phyloP scores from a whole-genome alignment of 2,888 invertebrate species.

The Craniophora ligustri region DNA sequence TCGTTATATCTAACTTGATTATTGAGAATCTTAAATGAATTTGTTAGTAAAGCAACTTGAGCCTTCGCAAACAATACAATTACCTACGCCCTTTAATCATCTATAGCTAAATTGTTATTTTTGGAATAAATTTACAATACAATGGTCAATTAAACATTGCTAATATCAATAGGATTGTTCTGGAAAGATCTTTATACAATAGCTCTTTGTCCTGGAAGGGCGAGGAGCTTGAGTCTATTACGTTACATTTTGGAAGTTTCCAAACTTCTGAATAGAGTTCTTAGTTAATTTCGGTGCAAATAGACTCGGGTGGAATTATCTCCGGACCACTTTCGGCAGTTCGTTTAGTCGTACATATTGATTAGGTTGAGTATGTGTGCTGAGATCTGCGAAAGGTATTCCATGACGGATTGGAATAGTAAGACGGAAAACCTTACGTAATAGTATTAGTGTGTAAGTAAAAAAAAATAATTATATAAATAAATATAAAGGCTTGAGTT shows the following conservation, averaged over 20 bases:
- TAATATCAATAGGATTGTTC: conserved; percentile 66
- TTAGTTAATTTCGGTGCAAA: conserved; percentile 77
- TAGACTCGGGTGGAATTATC: conserved; percentile 62
- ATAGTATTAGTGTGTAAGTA: background rate
- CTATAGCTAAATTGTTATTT: conserved; percentile 21
- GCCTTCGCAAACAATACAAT: conserved; percentile 9
- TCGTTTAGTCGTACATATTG: conserved; percentile 41
- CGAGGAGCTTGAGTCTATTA: conserved; percentile 68
- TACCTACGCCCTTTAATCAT: conserved; percentile 9
- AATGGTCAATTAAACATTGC: conserved; percentile 60
- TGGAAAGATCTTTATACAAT: conserved; percentile 61
- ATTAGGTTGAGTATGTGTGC: conserved; percentile 14
- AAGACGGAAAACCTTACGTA: background rate
- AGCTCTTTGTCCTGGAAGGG: conserved; percentile 68
- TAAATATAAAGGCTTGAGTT: too few species aligned
- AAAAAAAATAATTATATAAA: too few species aligned
- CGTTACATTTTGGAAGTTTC: conserved; percentile 73
- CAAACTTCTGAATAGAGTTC: conserved; percentile 77
- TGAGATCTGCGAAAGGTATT: background rate
- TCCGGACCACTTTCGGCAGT: conserved; percentile 37
- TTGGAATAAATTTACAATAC: conserved; percentile 32
- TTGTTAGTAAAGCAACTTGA: conserved; percentile 4
- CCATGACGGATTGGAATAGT: background rate
- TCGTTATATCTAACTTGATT: conserved; percentile 8
- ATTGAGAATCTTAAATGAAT: conserved; percentile 4